Base-by-base conservation (phyloP, 30 jellyfish, hydroid and myxozoan species). In the Catostylus mosaicus region DNA sequence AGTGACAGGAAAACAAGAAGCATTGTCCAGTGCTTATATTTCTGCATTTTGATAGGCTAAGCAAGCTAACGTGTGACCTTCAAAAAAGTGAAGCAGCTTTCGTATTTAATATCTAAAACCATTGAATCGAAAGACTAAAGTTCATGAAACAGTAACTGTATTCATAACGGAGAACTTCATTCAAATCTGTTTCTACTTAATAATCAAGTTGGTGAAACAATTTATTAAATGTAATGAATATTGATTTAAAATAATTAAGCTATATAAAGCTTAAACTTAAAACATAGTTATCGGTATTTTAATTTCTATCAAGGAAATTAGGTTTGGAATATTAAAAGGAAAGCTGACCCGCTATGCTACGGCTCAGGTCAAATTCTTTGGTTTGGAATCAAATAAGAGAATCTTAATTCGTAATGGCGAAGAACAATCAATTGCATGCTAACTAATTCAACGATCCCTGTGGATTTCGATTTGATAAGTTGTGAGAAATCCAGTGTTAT, bases 131-230 rank as follows among this genome's bases (percentile, higher is more conserved):
- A 52, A 26, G 67, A 10, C 67, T 52, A n/a, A n/a, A 20, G 8
- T 6, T 3, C 29, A 6, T 10, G 19, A 20, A 7, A 52, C 67
- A 52, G 67, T 52, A 26, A 20, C 67, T 52, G 67, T 52, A 52
- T 52, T 52, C 67, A n/a, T 52, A 52, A 52, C 67, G 67, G 67
- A 52, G 29, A 10, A 16, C 19, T 2, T 20, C 19, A 10, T 52
- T 10, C 19, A 20, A 52, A n/a, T 52, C 67, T 52, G 67, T 52
- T 52, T 52, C 29, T 10, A 52, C 24, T 52, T 20, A 52, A 16
- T 52, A 52, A 52, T 52, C 24, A 52, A 16, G 67, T 52, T 52
- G 67, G 29, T n/a, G 30, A 52, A 52, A n/a, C 67, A 52, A 26
- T 6, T 3, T 52, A 52, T 52, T 52, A 52, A n/a, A 52, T 20